These are phyloP conservation scores for Phrynocephalus forsythii DNA, from an alignment of 2,797 vertebrate genomes.

Conservation along the genomic window DNA sequence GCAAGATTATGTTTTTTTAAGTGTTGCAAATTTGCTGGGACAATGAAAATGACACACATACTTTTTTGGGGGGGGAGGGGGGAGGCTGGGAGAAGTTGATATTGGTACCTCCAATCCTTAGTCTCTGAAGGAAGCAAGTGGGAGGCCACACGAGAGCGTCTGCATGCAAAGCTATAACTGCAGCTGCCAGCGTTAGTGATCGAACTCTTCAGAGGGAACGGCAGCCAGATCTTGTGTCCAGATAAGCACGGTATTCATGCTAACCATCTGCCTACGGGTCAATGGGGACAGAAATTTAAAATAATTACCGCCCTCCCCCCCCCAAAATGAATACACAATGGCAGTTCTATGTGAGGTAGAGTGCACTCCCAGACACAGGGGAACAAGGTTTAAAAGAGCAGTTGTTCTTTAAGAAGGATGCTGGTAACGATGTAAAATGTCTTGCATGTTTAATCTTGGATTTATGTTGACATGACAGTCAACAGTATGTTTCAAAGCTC, in stretches of 20 bases:
- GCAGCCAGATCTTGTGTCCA: conserved; percentile 78
- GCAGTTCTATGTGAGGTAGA: conserved; percentile 71
- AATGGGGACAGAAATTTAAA: conserved; percentile 80
- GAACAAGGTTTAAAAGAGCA: background rate
- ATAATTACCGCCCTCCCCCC: conserved; percentile 68
- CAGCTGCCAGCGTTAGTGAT: conserved; percentile 74
- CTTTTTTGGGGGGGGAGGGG: too few species aligned
- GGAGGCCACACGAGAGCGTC: conserved; percentile 38
- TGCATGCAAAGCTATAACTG: conserved; percentile 62
- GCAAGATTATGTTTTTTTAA: conserved; percentile 63
- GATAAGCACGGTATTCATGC: conserved; percentile 81
- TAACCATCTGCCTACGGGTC: conserved; percentile 82
- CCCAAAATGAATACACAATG: conserved; percentile 77
- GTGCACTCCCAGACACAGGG: background rate
- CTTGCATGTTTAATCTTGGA: background rate
- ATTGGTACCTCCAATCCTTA: conserved; percentile 69
- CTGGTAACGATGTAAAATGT: background rate
- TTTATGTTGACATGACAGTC: background rate
- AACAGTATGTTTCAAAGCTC: background rate
- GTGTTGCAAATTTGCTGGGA: conserved; percentile 65
- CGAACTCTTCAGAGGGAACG: conserved; percentile 69
- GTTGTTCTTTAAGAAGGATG: conserved; percentile 18
- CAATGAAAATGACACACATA: conserved; percentile 58
- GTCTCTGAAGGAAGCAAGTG: conserved; percentile 58
- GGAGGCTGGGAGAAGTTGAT: conserved; percentile 67